phyloP scores from a whole-genome alignment of 2,888 invertebrate species.

The Hirtodrosophila duncani region DNA sequence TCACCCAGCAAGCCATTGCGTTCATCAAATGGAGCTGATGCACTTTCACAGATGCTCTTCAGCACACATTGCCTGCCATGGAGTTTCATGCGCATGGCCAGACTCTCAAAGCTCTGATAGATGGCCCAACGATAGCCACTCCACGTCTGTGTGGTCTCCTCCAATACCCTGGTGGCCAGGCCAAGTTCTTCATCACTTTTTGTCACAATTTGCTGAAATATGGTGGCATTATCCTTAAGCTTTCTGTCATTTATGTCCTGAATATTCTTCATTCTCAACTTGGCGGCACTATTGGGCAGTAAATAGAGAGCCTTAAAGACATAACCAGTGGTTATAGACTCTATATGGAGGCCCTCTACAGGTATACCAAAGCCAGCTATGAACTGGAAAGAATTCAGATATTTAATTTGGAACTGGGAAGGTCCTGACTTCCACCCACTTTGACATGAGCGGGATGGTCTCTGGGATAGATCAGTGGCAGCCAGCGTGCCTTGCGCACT shows the following conservation, averaged over 20 bases:
- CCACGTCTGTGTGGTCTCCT: slow-evolving; percentile 32
- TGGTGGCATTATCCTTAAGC: slow-evolving; percentile 35
- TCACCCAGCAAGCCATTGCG: slow-evolving; percentile 87
- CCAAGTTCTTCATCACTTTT: slow-evolving; percentile 35
- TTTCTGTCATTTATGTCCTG: slow-evolving; percentile 25
- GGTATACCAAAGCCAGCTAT: slow-evolving; percentile 46
- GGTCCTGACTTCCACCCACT: slow-evolving; percentile 18
- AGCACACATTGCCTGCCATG: slow-evolving; percentile 85
- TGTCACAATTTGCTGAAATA: slow-evolving; percentile 38
- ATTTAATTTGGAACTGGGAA: neutral
- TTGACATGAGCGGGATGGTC: slow-evolving; percentile 43
- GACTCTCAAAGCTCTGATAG: slow-evolving; percentile 67
- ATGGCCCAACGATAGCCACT: slow-evolving; percentile 72
- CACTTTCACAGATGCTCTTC: slow-evolving; percentile 87
- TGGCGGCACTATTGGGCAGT: slow-evolving; percentile 40
- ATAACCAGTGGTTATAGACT: slow-evolving; percentile 50
- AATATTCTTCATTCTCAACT: slow-evolving; percentile 41
- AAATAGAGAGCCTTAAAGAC: slow-evolving; percentile 64
- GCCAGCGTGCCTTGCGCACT: slow-evolving; percentile 43
- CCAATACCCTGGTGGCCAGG: slow-evolving; percentile 7
- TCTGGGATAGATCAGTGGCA: slow-evolving; percentile 44
- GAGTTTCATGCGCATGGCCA: slow-evolving; percentile 80
- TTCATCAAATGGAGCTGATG: slow-evolving; percentile 84
- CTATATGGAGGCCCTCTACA: slow-evolving; percentile 23
- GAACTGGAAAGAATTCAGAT: slow-evolving; percentile 14